Evolutionary conservation across 2,888 invertebrate genomes (phyloP).

Genomic region (Temnothorax unifasciatus): DNA sequence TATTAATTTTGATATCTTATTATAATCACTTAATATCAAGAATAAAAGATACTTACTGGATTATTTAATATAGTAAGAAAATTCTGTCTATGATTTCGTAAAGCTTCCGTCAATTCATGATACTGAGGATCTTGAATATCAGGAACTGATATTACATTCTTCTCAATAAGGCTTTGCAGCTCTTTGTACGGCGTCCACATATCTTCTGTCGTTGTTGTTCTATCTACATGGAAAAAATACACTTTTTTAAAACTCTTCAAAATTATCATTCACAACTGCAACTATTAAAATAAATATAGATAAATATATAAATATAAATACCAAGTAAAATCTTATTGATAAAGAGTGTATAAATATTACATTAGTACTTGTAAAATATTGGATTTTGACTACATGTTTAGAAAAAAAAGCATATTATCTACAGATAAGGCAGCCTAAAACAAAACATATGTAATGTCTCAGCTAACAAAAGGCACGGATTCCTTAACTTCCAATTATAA

Average conservation of each 20-base stretch:
- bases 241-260: background rate
- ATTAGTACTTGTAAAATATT: background rate
- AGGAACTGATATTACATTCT: conserved; percentile 89
- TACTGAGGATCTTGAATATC: conserved; percentile 87
- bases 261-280: background rate
- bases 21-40: background rate
- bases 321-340: background rate
- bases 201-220: conserved; percentile 88
- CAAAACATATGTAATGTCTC: background rate
- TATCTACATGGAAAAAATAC: conserved; percentile 75
- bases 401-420: background rate
- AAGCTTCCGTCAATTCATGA: conserved; percentile 91
- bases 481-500: background rate
- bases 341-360: background rate
- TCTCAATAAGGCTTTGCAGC: conserved; percentile 90
- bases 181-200: conserved; percentile 95
- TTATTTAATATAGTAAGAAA: conserved; percentile 95
- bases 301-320: background rate
- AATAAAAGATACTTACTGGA: conserved; percentile 89
- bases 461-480: background rate
- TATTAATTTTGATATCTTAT: background rate
- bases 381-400: background rate
- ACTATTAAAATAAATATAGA: background rate
- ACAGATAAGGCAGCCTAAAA: background rate
- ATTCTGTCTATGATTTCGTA: conserved; percentile 94